Conservation (phyloP, 1,140 invertebrate species). For the Thaumatotibia leucotreta region DNA sequence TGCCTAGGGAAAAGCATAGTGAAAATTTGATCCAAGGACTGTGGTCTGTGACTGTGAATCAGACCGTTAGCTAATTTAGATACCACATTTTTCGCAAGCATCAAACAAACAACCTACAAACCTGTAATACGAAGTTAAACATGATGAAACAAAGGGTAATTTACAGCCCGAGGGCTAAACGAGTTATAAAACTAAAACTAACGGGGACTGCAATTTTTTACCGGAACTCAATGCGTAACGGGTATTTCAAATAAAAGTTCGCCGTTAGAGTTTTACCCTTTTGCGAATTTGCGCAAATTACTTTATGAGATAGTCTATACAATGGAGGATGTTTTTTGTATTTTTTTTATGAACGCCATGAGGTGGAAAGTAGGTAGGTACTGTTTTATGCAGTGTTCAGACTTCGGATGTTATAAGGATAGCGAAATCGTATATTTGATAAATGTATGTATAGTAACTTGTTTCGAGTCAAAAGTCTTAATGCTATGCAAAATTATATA, state of each 20-base stretch:
- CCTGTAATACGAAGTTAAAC: neutral
- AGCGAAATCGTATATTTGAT: too few species aligned
- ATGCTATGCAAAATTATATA: too few species aligned
- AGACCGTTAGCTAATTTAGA: too few species aligned
- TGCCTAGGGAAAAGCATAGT: too few species aligned
- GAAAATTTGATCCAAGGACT: too few species aligned
- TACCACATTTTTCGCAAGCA: neutral
- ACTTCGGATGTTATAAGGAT: too few species aligned
- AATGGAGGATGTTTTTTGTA: slow-evolving; percentile 54
- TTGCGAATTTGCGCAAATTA: slow-evolving; percentile 74
- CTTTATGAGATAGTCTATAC: slow-evolving; percentile 58
- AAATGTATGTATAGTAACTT: too few species aligned
- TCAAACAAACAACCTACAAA: neutral
- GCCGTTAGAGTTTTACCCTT: slow-evolving; percentile 54
- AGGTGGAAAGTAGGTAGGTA: slow-evolving; percentile 26
- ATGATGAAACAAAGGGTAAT: neutral
- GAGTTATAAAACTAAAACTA: slow-evolving; percentile 49
- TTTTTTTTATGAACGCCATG: slow-evolving; percentile 51
- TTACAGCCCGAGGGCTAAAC: slow-evolving; percentile 23
- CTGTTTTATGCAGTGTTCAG: neutral
- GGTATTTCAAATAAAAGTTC: slow-evolving; percentile 54
- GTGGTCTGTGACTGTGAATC: too few species aligned
- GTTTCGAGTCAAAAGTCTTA: too few species aligned
- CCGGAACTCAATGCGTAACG: slow-evolving; percentile 44
- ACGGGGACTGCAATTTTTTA: slow-evolving; percentile 38